Base-by-base conservation (phyloP, 2,888 invertebrate genomes). In the Lasioglossum villosulum region DNA sequence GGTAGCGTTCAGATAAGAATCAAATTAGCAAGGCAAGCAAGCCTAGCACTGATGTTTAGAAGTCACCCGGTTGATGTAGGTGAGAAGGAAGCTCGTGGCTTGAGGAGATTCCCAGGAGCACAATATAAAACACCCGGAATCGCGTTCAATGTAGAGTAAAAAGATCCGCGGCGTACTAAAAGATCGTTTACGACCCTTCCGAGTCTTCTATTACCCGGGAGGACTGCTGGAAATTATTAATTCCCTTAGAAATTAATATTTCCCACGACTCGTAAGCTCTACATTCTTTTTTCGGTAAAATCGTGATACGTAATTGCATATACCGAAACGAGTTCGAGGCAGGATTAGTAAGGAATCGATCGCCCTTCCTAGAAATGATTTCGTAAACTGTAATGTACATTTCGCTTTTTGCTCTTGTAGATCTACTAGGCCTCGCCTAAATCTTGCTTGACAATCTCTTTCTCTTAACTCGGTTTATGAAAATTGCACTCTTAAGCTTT, bases 71-170 rank as follows among this genome's bases (percentile, higher is more conserved):
- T 80, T 75, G 68, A 90, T 88, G 90, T 87, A 86, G 84, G 82
- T 78, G 84, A 79, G 85, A 87, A 90, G 90, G 90, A 89, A 89
- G 90, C 89, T 90, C 87, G 86, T 75, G 88, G 89, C 86, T 88
- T 87, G 88, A 89, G 90, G 80, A 84, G 86, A 87, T 88, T 90
- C 90, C 90, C 89, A 81, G 78, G 86, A 84, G 90, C 78, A 81
- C 86, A 85, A 87, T 91, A 91, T 90, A 91, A 91, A 91, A 90
- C 90, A 88, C 84, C 88, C 88, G 89, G 77, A 91, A 89, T 89
- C 83, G 89, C 91, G 86, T 88, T 89, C 80, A 81, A 80, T 87
- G 86, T 78, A 80, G 88, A 76, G 77, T 78, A 84, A 89, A 83
- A 84, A 77, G 75, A 72, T 70, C 71, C 79, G 37, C 34, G 72